phyloP scores from a whole-genome alignment of 2,888 invertebrate genomes.

The Adineta ricciae region DNA sequence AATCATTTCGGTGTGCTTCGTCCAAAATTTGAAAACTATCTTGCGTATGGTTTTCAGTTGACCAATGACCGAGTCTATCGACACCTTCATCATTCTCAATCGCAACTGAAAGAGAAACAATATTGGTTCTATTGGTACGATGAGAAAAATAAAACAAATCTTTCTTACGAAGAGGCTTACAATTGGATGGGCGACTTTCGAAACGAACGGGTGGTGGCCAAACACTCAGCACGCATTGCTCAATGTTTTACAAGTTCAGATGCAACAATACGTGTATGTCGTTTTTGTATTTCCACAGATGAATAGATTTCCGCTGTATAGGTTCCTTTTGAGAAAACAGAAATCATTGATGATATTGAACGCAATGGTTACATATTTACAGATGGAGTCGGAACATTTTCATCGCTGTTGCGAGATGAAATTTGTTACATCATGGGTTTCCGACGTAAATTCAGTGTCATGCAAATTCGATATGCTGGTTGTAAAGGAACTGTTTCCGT shows the following conservation, averaged over 20 bases:
- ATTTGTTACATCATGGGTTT: background rate
- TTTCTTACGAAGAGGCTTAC: background rate
- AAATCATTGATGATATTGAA: background rate
- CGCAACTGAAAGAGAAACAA: slow-evolving; percentile 5
- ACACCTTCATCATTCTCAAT: slow-evolving; percentile 11
- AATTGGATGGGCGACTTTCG: background rate
- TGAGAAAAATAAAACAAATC: background rate
- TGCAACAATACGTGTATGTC: slow-evolving; percentile 2
- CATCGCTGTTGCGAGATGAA: background rate
- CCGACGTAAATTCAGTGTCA: slow-evolving; percentile 16
- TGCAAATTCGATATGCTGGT: slow-evolving; percentile 5
- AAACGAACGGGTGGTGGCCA: background rate
- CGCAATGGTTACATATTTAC: slow-evolving; percentile 19
- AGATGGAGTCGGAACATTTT: background rate
- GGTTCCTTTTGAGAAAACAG: background rate
- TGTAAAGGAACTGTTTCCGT: slow-evolving; percentile 11
- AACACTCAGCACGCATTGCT: slow-evolving; percentile 20
- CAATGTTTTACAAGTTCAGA: slow-evolving; percentile 19
- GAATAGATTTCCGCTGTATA: too few species aligned
- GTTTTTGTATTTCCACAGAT: too few species aligned
- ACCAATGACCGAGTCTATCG: background rate
- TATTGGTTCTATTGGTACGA: slow-evolving; percentile 16
- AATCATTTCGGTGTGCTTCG: background rate
- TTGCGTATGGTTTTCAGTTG: background rate
- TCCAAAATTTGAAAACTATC: background rate